phyloP scores from a whole-genome alignment of 2,113 vertebrate genomes.

The Tylochromis polylepis region DNA sequence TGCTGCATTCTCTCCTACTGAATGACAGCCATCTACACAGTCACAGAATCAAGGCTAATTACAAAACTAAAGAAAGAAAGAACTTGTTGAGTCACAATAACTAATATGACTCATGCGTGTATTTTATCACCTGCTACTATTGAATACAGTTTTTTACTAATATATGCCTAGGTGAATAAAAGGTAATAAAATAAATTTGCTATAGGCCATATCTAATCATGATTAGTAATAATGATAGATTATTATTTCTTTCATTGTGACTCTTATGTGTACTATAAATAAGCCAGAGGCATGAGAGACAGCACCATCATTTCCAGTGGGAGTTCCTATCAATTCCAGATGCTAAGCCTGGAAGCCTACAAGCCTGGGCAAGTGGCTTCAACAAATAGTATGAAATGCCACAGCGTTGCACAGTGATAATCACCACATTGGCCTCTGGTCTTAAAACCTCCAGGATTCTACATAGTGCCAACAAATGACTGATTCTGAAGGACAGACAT shows the following conservation, averaged over 20 bases:
- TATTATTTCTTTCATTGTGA: neutral
- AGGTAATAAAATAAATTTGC: neutral
- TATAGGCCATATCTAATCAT: neutral
- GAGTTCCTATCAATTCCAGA: constrained; percentile 20
- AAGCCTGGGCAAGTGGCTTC: constrained; percentile 19
- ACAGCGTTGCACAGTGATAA: constrained; percentile 3
- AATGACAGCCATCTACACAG: neutral
- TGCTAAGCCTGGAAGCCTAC: neutral
- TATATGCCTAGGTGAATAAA: neutral
- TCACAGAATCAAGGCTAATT: neutral
- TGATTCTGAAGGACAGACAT: neutral
- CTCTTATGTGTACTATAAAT: neutral
- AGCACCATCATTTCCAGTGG: neutral
- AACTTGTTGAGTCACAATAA: neutral
- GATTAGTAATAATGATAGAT: neutral
- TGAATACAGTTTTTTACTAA: neutral
- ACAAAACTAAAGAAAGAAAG: neutral
- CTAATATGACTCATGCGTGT: neutral
- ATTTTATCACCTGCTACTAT: neutral
- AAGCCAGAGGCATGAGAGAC: neutral
- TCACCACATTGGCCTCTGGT: constrained; percentile 2
- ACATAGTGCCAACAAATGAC: neutral
- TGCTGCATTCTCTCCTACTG: neutral
- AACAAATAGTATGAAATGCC: constrained; percentile 27
- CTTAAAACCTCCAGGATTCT: neutral